Percentiles rank a stretch among this genome's conserved stretches.
Evolutionary conservation across 2,113 vertebrate genomes (phyloP).

Genomic region (Peromyscus leucopus): DNA sequence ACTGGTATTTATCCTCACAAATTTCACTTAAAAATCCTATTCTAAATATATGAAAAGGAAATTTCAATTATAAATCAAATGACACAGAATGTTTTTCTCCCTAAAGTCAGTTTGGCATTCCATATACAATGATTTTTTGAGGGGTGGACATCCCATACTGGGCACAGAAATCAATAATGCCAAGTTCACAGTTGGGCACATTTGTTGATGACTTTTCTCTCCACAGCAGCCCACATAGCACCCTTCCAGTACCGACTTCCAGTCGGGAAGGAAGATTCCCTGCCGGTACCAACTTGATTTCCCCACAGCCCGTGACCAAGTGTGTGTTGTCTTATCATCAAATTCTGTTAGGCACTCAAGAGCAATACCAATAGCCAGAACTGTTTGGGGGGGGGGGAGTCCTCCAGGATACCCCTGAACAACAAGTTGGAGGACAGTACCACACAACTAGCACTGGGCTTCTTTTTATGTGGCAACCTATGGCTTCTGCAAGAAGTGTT

Average conservation of each 20-base stretch:
- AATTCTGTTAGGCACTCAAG: background rate
- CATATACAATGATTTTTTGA: background rate
- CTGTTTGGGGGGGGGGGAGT: no score
- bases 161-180: background rate
- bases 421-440: no score
- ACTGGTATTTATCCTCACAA: constrained; percentile 26
- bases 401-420: background rate
- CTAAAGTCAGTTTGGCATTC: constrained; percentile 34
- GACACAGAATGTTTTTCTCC: constrained; percentile 71
- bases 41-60: constrained; percentile 66
- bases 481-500: background rate
- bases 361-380: background rate
- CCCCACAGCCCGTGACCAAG: background rate
- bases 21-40: constrained; percentile 1
- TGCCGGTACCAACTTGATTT: background rate
- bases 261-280: background rate
- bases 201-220: background rate
- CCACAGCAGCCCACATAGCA: background rate
- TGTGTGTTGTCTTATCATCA: background rate
- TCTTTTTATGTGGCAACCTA: background rate
- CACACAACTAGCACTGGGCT: background rate
- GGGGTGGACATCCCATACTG: no score
- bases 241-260: background rate
- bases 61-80: constrained; percentile 65
- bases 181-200: background rate